These are phyloP conservation scores for Idaea straminata DNA, from an alignment of 2,888 invertebrate species.

Conservation along the genomic window DNA sequence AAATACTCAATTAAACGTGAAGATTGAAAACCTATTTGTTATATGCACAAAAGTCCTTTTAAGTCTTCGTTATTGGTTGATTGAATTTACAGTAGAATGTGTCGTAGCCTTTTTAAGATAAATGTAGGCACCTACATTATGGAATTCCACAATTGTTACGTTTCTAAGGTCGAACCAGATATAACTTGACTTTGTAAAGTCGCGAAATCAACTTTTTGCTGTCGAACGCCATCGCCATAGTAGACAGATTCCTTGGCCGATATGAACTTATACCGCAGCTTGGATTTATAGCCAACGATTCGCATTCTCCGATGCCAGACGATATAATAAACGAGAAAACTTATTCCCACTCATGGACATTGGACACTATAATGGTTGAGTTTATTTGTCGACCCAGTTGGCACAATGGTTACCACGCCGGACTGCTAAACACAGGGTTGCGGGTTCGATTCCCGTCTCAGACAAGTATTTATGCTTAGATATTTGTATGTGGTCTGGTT, in stretches of 20 bases:
- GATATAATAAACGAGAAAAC: constrained; percentile 28
- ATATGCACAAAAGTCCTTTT: neutral
- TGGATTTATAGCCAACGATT: constrained; percentile 53
- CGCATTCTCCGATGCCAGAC: constrained; percentile 49
- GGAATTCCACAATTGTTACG: constrained; percentile 50
- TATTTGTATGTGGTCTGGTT: too few relatives aligned
- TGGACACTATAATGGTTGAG: neutral
- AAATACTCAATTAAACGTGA: too few relatives aligned
- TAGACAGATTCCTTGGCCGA: constrained; percentile 66
- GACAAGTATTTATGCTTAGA: too few relatives aligned
- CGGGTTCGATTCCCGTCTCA: too few relatives aligned
- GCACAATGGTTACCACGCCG: too few relatives aligned
- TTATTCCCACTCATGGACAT: neutral
- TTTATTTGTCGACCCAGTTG: too few relatives aligned
- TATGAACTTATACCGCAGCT: constrained; percentile 52
- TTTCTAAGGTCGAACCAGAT: constrained; percentile 58
- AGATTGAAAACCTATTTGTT: neutral
- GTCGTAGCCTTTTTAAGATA: constrained; percentile 37
- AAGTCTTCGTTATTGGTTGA: neutral
- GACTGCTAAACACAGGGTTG: too few relatives aligned
- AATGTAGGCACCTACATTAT: constrained; percentile 46
- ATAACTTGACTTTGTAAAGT: constrained; percentile 63
- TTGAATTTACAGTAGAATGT: constrained; percentile 17
- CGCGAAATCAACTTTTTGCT: constrained; percentile 68
- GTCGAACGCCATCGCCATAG: constrained; percentile 46